Base-by-base conservation (phyloP, 2,888 invertebrate species). In the Nemotelus nigrinus region DNA sequence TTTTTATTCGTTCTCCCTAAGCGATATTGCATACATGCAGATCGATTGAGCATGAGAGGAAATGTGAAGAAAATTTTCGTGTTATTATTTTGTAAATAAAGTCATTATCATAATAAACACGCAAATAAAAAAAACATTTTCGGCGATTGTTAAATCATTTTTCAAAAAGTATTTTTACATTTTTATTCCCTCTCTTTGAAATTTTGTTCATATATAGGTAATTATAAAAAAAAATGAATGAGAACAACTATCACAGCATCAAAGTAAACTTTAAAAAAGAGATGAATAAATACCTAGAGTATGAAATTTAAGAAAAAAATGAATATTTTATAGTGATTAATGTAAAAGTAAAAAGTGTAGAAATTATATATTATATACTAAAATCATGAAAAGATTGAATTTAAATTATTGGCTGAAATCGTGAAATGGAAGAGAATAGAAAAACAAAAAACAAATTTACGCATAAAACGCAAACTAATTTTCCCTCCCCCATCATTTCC, bases 331-430 rank as follows among this genome's bases (percentile, higher is more conserved):
- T 74, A 74, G 74, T 63, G 48, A 63, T 63, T 63, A 60, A 74
- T 39, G 6, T 57, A 74, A 74, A 60, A 63, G 4, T 41, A 47
- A 74, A 72, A 74, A 74, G 48, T 74, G 74, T 74, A 74, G 74
- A 74, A 74, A 74, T 74, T 74, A 74, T 74, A 74, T 74, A 74
- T 74, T 74, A 74, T 74, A 74, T 63, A 60, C 60, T 74, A 72
- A 58, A 74, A 74, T 10, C 39, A 72, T 25, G 45, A 72, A 44
- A 71, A 50, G 41, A 60, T 44, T 5, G 45, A 74, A 47, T 60
- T 74, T 74, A 72, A 72, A 58, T 72, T 58, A 72, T 72, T 72
- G 41, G 63, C 44, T 58, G 48, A 57, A 70, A 53, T 43, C 39
- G 3, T n/a, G 41, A 57, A 10, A 8, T 3, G 25, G 25, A 10